A percentile compares a stretch with the other conserved stretches of the same genome.
Conservation (phyloP, 2,113 vertebrate genomes). For the Sinocyclocheilus maitianheensis region DNA sequence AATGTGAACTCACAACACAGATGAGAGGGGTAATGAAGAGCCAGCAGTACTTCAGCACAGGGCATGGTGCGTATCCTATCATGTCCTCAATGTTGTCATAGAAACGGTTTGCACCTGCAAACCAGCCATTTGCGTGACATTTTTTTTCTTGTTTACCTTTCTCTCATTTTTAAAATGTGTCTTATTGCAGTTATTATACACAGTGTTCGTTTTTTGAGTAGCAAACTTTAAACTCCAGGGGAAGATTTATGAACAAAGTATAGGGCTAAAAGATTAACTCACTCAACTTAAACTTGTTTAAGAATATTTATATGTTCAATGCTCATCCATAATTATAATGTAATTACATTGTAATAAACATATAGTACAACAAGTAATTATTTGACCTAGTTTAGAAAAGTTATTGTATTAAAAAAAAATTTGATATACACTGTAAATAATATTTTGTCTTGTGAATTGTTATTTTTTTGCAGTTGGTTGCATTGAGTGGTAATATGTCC, state of each 20-base stretch:
- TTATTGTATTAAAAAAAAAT: neutral
- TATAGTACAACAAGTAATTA: neutral
- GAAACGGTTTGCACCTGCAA: slow-evolving; percentile 77
- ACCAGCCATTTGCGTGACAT: slow-evolving; percentile 12
- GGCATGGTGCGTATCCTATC: slow-evolving; percentile 74
- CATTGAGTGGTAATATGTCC: too few species aligned
- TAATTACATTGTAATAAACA: neutral
- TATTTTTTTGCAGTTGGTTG: too few species aligned
- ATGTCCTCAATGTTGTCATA: slow-evolving; percentile 80
- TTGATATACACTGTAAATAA: neutral
- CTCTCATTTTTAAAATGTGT: neutral
- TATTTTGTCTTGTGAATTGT: neutral
- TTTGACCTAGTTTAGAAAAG: neutral
- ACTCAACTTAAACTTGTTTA: neutral
- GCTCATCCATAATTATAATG: neutral
- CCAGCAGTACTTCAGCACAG: slow-evolving; percentile 79
- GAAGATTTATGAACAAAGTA: neutral
- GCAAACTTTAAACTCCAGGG: neutral
- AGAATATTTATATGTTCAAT: neutral
- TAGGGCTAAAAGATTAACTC: neutral
- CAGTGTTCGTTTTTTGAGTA: neutral
- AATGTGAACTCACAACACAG: slow-evolving; percentile 68
- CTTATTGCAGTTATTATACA: neutral
- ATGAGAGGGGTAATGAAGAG: slow-evolving; percentile 75
- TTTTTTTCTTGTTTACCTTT: neutral